These are phyloP conservation scores for Papilio gigon DNA, from an alignment of 2,888 invertebrate species.

Conservation along the genomic window DNA sequence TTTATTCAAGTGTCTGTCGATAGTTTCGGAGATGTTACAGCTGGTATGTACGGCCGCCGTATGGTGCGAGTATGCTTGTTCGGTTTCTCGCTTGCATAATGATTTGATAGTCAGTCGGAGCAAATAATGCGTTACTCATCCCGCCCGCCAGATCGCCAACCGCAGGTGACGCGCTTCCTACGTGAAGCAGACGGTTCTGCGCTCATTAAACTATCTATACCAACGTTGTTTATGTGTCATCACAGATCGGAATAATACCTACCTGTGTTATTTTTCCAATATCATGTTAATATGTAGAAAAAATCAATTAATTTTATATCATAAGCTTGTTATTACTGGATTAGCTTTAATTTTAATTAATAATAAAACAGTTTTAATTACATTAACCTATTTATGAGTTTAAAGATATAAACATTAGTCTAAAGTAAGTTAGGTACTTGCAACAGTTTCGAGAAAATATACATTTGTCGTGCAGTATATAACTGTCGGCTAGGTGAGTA, in stretches of 20 bases:
- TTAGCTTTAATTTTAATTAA: not conserved
- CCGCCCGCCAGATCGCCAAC: conserved; percentile 46
- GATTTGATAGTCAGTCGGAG: conserved; percentile 54
- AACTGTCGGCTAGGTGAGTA: not conserved
- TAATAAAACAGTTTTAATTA: not conserved
- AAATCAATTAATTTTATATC: not conserved
- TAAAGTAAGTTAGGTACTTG: too few relatives aligned
- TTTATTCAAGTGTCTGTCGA: conserved; percentile 41
- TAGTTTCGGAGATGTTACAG: conserved; percentile 33
- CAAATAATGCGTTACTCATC: conserved; percentile 58
- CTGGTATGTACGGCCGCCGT: conserved; percentile 33
- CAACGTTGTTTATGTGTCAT: conserved; percentile 28
- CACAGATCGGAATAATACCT: conserved; percentile 25
- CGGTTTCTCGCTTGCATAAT: conserved; percentile 55
- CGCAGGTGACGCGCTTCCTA: conserved; percentile 45
- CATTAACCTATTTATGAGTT: too few relatives aligned
- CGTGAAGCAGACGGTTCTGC: conserved; percentile 44
- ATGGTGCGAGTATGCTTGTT: conserved; percentile 44
- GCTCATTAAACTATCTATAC: conserved; percentile 54
- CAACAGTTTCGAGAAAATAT: too few relatives aligned
- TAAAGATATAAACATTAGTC: too few relatives aligned
- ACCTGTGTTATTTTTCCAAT: not conserved
- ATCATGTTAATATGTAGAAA: not conserved
- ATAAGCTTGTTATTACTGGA: not conserved
- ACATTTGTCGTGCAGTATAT: not conserved